Evolutionary conservation across 2,797 vertebrate species (phyloP), one percentile per base, ranked within the genome.

Genomic region (Dipus sagitta): DNA sequence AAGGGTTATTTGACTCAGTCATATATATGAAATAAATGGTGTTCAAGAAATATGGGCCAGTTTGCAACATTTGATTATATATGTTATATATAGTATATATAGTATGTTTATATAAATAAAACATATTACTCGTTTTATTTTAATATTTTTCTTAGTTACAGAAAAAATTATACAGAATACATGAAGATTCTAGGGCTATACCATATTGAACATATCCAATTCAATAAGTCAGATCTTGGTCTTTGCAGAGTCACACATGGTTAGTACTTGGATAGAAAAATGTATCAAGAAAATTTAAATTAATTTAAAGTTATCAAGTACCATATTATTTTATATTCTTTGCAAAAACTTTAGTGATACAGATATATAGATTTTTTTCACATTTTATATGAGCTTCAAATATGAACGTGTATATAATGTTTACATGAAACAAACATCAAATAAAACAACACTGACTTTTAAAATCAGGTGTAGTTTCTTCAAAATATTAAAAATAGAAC

Each of bases 241-340:
- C 11, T 47, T 47, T 47, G 47, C 47, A 47, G 1, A 7, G 47
- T 47, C 47, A 47, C 8, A 47, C 47, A 47, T 20, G 71, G 17
- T 82, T 47, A 47, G 47, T 47, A 47, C 47, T 47, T 47, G 47
- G 47, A 47, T 47, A 7, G 47, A 47, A 47, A 18, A 78, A 26
- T 82, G 17, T 34, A 32, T 60, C 54, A 85, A 83, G 52, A 79
- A 75, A 78, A 86, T 79, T 52, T 18, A 88, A 88, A 78, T 81
- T 6, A 60, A 11, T 88, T 85, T 83, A 52, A 60, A 72, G 23
- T 54, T 91, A 52, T 28, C 65, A 72, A 75, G 7, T 62, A 65
- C 71, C 21, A 58, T 74, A 75, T 47, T 52, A 92, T 70, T 76
- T 65, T 81, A 75, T 85, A 82, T 85, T 92, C n/a, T 90, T 93